These are phyloP conservation scores for Dione juno DNA, from an alignment of 2,888 invertebrate species.

Conservation along the genomic window DNA sequence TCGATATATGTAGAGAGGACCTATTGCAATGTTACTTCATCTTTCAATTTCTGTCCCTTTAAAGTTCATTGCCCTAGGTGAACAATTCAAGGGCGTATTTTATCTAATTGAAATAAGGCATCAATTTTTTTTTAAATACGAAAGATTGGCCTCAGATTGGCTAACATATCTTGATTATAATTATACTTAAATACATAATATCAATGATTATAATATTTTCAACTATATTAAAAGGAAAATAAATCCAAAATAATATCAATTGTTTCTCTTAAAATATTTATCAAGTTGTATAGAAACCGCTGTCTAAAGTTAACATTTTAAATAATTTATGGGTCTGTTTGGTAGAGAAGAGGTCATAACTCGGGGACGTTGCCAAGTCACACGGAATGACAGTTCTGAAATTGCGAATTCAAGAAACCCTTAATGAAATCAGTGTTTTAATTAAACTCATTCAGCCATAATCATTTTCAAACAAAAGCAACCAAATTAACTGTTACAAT, in stretches of 20 bases:
- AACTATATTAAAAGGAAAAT: slow-evolving; percentile 5
- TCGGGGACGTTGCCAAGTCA: slow-evolving; percentile 31
- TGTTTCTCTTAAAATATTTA: slow-evolving; percentile 18
- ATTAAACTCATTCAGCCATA: slow-evolving; percentile 43
- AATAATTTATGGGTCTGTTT: slow-evolving; percentile 27
- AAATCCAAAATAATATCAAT: slow-evolving; percentile 11
- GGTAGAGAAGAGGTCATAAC: slow-evolving; percentile 25
- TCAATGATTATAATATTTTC: not conserved
- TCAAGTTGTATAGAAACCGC: slow-evolving; percentile 12
- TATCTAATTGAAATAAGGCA: no score
- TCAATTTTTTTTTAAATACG: no score
- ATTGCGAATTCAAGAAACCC: slow-evolving; percentile 32
- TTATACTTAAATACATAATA: not conserved
- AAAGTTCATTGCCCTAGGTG: no score
- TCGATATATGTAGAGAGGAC: not conserved
- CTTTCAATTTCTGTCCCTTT: no score
- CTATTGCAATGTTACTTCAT: no score
- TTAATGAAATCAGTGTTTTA: slow-evolving; percentile 43
- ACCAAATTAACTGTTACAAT: slow-evolving; percentile 34
- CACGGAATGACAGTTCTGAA: slow-evolving; percentile 35
- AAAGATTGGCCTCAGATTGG: no score
- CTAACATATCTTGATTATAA: no score
- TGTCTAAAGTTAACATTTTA: slow-evolving; percentile 25
- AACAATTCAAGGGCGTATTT: no score
- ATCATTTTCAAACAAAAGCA: slow-evolving; percentile 35